Evolutionary conservation across 30 jellyfish, hydroid and myxozoan genomes (phyloP).

Genomic region (Hydractinia echinata): DNA sequence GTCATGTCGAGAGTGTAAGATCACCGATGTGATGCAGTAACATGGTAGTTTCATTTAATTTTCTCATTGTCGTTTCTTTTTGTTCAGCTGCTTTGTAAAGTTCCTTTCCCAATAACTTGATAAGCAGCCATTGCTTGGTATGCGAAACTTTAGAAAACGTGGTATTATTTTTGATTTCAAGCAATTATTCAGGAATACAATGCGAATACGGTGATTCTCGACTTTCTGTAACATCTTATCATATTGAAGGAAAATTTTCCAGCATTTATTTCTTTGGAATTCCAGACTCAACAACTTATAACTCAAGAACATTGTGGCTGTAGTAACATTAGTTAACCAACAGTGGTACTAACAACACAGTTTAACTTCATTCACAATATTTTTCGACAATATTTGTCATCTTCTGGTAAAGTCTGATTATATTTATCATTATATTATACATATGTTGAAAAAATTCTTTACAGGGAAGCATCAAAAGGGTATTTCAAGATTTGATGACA

Average conservation of each 20-base stretch:
- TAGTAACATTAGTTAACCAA: too few relatives aligned
- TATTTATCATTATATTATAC: too few relatives aligned
- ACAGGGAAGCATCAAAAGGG: too few relatives aligned
- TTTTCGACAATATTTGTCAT: too few relatives aligned
- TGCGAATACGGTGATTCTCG: neutral
- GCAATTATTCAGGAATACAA: constrained; percentile 4
- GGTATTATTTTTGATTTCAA: constrained; percentile 8
- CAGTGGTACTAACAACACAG: too few relatives aligned
- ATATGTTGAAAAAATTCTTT: too few relatives aligned
- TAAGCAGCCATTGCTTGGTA: constrained; percentile 2
- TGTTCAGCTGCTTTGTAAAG: neutral
- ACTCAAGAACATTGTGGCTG: too few relatives aligned
- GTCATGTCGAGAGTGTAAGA: constrained; percentile 7
- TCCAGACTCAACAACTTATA: too few relatives aligned
- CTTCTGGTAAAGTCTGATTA: too few relatives aligned
- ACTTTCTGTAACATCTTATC: neutral
- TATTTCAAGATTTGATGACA: too few relatives aligned
- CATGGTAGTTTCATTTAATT: neutral
- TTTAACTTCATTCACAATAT: too few relatives aligned
- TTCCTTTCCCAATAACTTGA: constrained; percentile 5
- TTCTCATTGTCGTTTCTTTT: neutral
- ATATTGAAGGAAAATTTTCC: neutral
- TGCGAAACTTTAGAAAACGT: neutral
- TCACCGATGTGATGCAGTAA: neutral
- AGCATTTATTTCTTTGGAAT: too few relatives aligned